A percentile compares a stretch with the other conserved stretches of the same genome.
Conservation (phyloP, 2,888 invertebrate genomes). For the Plebejus melissa region DNA sequence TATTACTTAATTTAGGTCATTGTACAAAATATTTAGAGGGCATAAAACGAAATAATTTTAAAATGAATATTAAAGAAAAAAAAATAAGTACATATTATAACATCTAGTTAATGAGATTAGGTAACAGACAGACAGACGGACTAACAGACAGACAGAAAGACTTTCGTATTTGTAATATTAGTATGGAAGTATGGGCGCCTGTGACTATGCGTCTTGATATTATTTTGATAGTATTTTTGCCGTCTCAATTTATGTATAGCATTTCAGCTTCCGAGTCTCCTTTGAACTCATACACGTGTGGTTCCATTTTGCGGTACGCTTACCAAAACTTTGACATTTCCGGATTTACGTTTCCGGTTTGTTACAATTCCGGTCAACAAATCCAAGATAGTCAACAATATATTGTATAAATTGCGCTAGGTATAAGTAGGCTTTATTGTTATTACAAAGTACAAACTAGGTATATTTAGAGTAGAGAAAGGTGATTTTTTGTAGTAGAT, state of each 20-base stretch:
- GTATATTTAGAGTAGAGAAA: not conserved
- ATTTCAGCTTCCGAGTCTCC: not conserved
- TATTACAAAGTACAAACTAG: not conserved
- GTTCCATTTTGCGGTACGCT: not conserved
- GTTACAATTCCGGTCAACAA: not conserved
- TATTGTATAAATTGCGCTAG: not conserved
- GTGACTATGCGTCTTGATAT: not conserved
- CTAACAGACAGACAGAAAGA: no score
- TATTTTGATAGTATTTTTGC: not conserved
- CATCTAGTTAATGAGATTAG: no score
- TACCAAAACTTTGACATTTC: not conserved
- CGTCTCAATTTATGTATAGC: not conserved
- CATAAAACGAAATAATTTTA: not conserved
- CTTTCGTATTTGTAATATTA: no score
- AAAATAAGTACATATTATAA: no score
- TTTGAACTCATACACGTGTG: not conserved
- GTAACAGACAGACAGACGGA: no score
- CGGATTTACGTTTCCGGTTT: not conserved
- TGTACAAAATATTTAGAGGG: not conserved
- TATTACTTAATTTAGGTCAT: not conserved
- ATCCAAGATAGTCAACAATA: slow-evolving; percentile 1
- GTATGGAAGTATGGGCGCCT: no score
- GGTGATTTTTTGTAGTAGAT: no score
- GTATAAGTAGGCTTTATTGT: not conserved
- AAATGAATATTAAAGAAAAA: no score